Evolutionary conservation across 2,797 vertebrate genomes (phyloP).

Genomic region (Lagocephalus sceleratus): DNA sequence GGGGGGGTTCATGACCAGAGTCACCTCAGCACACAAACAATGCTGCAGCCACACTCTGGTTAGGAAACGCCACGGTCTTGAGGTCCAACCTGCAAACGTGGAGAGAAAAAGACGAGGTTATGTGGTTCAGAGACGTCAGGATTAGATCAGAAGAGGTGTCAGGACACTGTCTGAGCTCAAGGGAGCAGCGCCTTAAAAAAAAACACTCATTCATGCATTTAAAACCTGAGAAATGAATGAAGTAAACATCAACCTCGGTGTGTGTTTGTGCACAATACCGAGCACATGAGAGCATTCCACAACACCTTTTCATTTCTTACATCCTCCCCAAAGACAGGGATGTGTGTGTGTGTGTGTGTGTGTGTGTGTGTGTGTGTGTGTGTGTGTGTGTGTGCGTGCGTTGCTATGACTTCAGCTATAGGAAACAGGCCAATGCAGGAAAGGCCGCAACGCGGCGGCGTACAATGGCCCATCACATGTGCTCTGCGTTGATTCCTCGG

Average conservation of each 20-base stretch:
- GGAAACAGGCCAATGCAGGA: conserved; percentile 53
- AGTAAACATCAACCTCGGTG: background rate
- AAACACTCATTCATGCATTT: no score
- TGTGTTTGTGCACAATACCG: background rate
- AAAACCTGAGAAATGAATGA: conserved; percentile 7
- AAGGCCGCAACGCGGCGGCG: conserved; percentile 17
- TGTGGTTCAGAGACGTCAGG: no score
- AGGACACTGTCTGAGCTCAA: no score
- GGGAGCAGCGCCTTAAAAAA: no score
- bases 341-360: background rate
- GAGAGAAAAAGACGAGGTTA: no score
- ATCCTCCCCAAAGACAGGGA: conserved; percentile 27
- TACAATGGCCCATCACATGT: conserved; percentile 56
- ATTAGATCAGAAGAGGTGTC: no score
- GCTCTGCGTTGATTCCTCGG: conserved; percentile 19
- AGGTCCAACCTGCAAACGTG: no score
- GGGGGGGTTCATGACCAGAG: background rate
- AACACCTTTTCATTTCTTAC: no score
- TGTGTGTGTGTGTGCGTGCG: conserved; percentile 14
- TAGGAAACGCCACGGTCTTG: background rate
- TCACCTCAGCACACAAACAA: conserved; percentile 11
- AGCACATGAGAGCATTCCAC: background rate
- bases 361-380: background rate
- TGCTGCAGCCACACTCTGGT: background rate
- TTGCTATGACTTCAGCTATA: conserved; percentile 39